Conservation (phyloP, 2,797 vertebrate species). For the Triplophysa yarkandensis region DNA sequence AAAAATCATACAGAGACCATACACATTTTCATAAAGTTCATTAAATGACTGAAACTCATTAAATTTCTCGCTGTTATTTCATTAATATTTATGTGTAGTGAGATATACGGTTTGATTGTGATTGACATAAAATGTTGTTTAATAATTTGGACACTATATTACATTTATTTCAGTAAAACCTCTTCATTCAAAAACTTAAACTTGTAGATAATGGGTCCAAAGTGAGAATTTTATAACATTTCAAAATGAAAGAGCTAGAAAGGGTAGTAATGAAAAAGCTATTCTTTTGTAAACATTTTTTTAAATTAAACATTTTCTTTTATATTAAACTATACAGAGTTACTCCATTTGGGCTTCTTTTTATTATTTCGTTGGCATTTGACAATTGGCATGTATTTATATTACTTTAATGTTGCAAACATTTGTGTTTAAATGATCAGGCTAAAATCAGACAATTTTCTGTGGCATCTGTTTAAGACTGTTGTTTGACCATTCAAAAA, state of each 20-base stretch:
- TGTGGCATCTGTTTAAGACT: background rate
- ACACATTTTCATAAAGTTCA: background rate
- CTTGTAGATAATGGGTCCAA: background rate
- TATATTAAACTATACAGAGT: no score
- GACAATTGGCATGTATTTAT: background rate
- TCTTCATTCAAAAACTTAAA: background rate
- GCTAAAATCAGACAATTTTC: background rate
- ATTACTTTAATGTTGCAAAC: background rate
- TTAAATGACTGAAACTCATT: background rate
- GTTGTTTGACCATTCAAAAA: conserved; percentile 35
- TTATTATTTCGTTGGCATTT: background rate
- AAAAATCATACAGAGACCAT: background rate
- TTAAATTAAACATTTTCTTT: no score
- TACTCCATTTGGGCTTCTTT: no score
- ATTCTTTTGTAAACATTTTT: no score
- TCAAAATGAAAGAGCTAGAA: background rate
- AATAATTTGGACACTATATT: background rate
- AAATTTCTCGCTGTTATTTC: background rate
- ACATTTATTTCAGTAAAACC: background rate
- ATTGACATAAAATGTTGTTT: background rate
- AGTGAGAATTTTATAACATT: background rate
- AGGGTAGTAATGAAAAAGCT: background rate
- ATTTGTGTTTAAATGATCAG: background rate
- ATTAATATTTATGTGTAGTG: background rate
- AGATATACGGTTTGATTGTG: background rate